Percentiles rank a stretch among this genome's conserved stretches.
phyloP scores from a whole-genome alignment of 2,888 invertebrate species.

The Drosophila subquinaria region DNA sequence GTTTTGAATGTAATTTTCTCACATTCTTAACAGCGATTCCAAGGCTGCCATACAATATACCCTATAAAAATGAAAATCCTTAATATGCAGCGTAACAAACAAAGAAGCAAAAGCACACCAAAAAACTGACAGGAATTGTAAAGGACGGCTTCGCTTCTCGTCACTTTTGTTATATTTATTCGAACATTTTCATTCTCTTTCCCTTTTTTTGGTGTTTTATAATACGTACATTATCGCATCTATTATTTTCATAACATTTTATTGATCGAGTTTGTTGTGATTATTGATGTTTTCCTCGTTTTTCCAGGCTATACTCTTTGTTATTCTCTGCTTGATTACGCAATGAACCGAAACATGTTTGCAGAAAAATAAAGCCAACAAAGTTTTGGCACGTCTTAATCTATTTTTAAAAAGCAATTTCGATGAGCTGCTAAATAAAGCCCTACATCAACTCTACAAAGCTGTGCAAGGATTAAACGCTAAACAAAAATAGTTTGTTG shows the following conservation, averaged over 20 bases:
- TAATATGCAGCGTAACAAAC: conserved; percentile 26
- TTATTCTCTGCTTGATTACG: conserved; percentile 20
- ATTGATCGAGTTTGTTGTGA: conserved; percentile 28
- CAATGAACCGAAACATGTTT: conserved; percentile 23
- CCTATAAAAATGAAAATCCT: neutral
- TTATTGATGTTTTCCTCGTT: conserved; percentile 1
- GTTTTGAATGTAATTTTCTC: neutral
- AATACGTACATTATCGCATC: conserved; percentile 39
- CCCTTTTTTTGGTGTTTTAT: conserved; percentile 1
- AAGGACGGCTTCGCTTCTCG: neutral
- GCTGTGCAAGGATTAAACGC: neutral
- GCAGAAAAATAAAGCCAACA: conserved; percentile 12
- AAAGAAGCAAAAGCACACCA: conserved; percentile 3
- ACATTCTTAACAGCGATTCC: neutral
- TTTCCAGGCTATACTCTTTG: neutral
- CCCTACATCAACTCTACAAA: neutral
- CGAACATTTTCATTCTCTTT: neutral
- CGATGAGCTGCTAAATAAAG: conserved; percentile 16
- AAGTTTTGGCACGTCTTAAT: conserved; percentile 28
- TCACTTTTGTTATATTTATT: conserved; percentile 8
- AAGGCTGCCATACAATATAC: neutral
- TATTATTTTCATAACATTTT: conserved; percentile 51
- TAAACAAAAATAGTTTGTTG: conserved; percentile 31
- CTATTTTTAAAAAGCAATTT: conserved; percentile 39
- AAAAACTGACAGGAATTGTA: conserved; percentile 1